phyloP scores from a whole-genome alignment of 2,888 invertebrate genomes.

The Aspidiotus destructor region DNA sequence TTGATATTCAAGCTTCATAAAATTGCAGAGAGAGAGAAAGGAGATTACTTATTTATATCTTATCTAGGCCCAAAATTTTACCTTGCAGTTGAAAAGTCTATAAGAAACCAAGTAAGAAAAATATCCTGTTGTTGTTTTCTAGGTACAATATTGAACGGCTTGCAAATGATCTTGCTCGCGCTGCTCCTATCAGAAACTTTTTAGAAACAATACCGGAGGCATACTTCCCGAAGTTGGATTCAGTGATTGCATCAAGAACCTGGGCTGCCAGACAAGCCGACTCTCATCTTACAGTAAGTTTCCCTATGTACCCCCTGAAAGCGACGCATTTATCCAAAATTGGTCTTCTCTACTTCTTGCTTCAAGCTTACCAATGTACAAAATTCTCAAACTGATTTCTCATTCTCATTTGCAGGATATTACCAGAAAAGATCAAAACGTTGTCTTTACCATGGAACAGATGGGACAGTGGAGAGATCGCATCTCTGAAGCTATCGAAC shows the following conservation, averaged over 20 bases:
- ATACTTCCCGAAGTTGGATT: constrained; percentile 75
- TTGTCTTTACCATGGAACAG: constrained; percentile 56
- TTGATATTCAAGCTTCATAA: no score
- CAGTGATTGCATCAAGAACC: constrained; percentile 59
- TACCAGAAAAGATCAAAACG: constrained; percentile 56
- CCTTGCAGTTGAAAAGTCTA: no score
- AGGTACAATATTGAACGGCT: constrained; percentile 69
- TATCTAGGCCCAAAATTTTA: no score
- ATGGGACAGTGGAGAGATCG: constrained; percentile 66
- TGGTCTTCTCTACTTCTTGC: no score
- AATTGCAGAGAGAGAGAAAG: no score
- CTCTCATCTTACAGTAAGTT: constrained; percentile 36
- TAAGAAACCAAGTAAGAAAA: no score
- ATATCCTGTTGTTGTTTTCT: constrained; percentile 31
- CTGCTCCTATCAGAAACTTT: constrained; percentile 54
- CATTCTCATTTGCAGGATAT: constrained; percentile 47
- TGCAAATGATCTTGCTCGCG: constrained; percentile 58
- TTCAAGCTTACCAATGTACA: no score
- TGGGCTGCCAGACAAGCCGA: constrained; percentile 56
- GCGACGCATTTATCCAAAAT: no score
- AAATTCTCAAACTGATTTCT: no score
- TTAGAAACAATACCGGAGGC: constrained; percentile 63
- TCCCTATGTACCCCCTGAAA: no score
- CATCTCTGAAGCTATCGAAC: constrained; percentile 60
- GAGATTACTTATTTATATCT: no score